Evolutionary conservation across 30 jellyfish, hydroid and myxozoan genomes (phyloP).

Genomic region (Turritopsis rubra): DNA sequence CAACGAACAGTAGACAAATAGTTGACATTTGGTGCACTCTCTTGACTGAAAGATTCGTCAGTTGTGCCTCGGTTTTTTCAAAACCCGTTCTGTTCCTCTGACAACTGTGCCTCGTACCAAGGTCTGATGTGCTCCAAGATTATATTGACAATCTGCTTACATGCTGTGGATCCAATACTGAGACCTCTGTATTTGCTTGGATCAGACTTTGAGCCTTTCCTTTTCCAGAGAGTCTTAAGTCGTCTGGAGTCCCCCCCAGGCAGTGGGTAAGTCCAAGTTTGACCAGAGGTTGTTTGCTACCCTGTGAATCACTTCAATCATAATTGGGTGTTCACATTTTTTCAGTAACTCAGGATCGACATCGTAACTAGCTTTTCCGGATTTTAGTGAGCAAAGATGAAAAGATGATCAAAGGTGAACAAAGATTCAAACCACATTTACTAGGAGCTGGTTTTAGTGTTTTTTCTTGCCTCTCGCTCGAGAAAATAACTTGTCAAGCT

Average conservation of each 20-base stretch:
- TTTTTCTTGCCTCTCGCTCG: constrained; percentile 5
- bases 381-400: too few species aligned
- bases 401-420: neutral
- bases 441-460: constrained; percentile 6
- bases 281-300: neutral
- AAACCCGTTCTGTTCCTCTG: constrained; percentile 16
- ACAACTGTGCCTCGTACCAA: constrained; percentile 3
- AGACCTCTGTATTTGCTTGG: too few species aligned
- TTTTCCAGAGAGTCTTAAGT: too few species aligned
- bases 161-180: too few species aligned
- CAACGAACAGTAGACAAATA: too few species aligned
- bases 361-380: constrained; percentile 11
- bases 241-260: too few species aligned
- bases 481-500: neutral
- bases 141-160: too few species aligned
- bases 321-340: neutral
- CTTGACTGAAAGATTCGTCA: too few species aligned
- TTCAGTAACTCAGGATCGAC: neutral
- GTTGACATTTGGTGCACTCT: too few species aligned
- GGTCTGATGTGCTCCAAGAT: constrained; percentile 9
- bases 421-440: neutral
- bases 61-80: constrained; percentile 7
- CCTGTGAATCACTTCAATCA: neutral
- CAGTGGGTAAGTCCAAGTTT: too few species aligned
- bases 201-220: too few species aligned